Evolutionary conservation across 2,888 invertebrate genomes (phyloP), one percentile per base, ranked within the genome.

Genomic region (Ennomos erosarius): DNA sequence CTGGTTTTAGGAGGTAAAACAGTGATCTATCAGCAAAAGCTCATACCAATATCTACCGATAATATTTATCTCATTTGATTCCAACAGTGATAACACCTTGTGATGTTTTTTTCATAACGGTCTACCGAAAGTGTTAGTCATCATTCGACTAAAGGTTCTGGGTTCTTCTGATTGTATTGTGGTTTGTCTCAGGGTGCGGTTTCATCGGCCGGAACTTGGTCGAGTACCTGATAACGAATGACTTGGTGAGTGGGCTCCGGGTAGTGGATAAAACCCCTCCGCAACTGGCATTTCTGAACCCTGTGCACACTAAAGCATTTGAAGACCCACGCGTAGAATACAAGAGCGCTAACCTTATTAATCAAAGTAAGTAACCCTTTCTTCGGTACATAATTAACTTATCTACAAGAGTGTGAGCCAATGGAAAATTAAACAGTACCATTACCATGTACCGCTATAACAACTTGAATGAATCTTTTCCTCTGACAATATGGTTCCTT

Each of bases 261-360:
- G 95, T 98, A 47, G 97, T 97, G 58, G 98, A 98, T 90, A 98
- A 98, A 90, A 98, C 98, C 35, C 98, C 98, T 49, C 98, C 98
- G 1, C 97, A 97, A 86, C 96, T 97, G 75, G 98, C 98, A 1
- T 98, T 98, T 96, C 90, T 98, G 37, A 98, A 97, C 85, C 87
- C 93, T 1, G 87, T 89, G 61, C 98, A 98, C 78, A 93, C 94
- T 68, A 93, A 94, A 73, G 90, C 94, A 45, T 98, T 98, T 85
- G 94, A 95, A 59, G 94, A 95, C 87, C 93, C 96, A 63, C 92
- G 95, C 79, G 96, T 98, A 9, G 96, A 97, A 84, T 98, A 98
- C 85, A 96, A 94, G 86, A 98, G 98, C 92, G 97, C 98, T 53
- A 98, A 98, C 92, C 94, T 98, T 65, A 98, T 98, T 65, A 97